A percentile compares a stretch with the other conserved stretches of the same genome.
These are phyloP conservation scores for Scrobipalpa atriplicella DNA, from an alignment of 2,888 invertebrate species.

Conservation along the genomic window DNA sequence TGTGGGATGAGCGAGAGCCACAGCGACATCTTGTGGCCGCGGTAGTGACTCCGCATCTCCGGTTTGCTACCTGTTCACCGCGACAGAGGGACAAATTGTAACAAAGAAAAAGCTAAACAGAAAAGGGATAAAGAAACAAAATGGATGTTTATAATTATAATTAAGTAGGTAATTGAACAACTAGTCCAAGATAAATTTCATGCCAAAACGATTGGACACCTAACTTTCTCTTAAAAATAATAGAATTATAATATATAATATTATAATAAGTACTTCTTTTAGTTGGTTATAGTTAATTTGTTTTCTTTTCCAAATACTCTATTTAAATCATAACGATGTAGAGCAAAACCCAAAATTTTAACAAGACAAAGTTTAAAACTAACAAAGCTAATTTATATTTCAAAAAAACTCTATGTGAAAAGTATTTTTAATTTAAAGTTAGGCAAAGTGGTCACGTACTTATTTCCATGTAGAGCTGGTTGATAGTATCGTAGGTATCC, in stretches of 20 bases:
- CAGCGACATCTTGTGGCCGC: slow-evolving; percentile 96
- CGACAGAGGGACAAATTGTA: slow-evolving; percentile 58
- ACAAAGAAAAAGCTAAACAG: no score
- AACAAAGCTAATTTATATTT: not conserved
- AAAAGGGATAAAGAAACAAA: not conserved
- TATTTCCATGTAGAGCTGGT: slow-evolving; percentile 93
- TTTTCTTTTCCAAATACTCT: no score
- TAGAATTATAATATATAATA: no score
- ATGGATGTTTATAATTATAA: no score
- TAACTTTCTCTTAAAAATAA: no score
- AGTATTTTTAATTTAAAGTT: not conserved
- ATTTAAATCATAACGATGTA: no score
- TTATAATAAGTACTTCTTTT: no score
- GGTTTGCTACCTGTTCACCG: slow-evolving; percentile 84
- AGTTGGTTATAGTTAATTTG: no score
- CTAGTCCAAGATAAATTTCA: no score
- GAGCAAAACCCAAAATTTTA: no score
- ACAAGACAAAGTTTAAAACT: not conserved
- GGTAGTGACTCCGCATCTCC: slow-evolving; percentile 94
- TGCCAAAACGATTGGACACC: no score
- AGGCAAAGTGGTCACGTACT: slow-evolving; percentile 75
- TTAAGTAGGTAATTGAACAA: no score
- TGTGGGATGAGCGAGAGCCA: slow-evolving; percentile 96
- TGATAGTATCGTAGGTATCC: slow-evolving; percentile 95
- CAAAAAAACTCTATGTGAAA: not conserved